Conservation (phyloP, 2,797 vertebrate genomes). For the Zalophus californianus region DNA sequence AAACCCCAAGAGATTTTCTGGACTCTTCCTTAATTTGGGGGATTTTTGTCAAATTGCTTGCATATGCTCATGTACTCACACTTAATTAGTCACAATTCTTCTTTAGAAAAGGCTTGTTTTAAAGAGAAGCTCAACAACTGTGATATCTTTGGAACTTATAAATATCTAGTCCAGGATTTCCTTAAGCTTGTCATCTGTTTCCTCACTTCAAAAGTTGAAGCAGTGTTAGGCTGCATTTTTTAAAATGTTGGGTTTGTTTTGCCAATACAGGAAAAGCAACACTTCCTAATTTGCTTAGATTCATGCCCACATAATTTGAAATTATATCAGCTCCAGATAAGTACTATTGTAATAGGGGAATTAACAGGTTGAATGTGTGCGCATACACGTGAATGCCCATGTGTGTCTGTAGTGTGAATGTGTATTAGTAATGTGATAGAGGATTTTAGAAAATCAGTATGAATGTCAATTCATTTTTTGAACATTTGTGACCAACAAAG, state of each 20-base stretch:
- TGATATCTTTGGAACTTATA: conserved; percentile 66
- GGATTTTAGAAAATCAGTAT: conserved; percentile 4
- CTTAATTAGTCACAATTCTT: conserved; percentile 73
- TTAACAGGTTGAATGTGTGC: background rate
- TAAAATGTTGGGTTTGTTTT: conserved; percentile 74
- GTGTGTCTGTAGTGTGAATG: background rate
- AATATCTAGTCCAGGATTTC: conserved; percentile 76
- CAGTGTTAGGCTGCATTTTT: conserved; percentile 59
- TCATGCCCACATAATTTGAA: conserved; percentile 36
- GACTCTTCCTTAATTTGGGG: conserved; percentile 63
- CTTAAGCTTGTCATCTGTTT: conserved; percentile 75
- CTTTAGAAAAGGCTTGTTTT: conserved; percentile 73
- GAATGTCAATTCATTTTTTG: conserved; percentile 30
- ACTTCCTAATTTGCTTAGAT: conserved; percentile 74
- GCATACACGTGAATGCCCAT: background rate
- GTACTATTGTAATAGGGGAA: background rate
- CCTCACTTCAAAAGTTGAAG: conserved; percentile 73
- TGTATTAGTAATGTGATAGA: background rate
- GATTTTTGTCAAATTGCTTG: conserved; percentile 76
- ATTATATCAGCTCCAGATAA: conserved; percentile 27
- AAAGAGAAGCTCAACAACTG: conserved; percentile 34
- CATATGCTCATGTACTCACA: conserved; percentile 57
- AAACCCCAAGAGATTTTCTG: conserved; percentile 64
- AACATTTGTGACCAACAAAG: background rate
- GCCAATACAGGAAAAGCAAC: conserved; percentile 76